Base-by-base conservation (phyloP, 2,113 vertebrate species). In the Stomatorhinus ivindoensis region DNA sequence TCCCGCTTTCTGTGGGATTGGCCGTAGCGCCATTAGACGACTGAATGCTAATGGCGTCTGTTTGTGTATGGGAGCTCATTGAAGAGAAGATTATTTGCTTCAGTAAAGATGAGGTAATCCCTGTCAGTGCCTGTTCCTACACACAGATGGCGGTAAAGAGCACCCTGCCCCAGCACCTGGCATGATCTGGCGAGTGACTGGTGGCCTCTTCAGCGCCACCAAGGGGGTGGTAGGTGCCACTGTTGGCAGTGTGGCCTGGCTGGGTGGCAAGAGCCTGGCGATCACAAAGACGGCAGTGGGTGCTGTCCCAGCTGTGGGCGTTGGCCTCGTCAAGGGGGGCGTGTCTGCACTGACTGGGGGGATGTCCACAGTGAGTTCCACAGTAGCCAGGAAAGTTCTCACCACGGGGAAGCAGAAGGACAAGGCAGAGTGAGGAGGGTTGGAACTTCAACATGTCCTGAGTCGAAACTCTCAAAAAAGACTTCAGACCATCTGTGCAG, bases 401-500 rank as follows among this genome's bases (percentile, higher is more conserved):
- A 96, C 96, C 87, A 95, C 93, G 0, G 17, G 92, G 86, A 96
- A 96, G 94, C 94, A 92, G 89, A 96, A 96, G 90, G 95, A 96
- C 92, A 96, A 96, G 89, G 93, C 96, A 0, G 96, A 96, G 93
- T 96, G 93, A 96, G 8, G 87, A 31, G 3, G 11, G 47, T 4
- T 35, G n/a, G 85, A 39, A n/a, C 85, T 69, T 88, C 42, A 87
- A 91, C 88, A 90, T 87, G 51, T 85, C 91, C 82, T n/a, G 82
- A 47, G 19, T 46, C 21, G 2, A 13, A 11, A 47, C 21, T 24
- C 19, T 42, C 35, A n/a, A 10, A 46, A 3, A 24, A 46, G 44
- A 84, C 82, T 84, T 19, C 47, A 84, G 39, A 84, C 42, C 39
- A 84, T 84, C 82, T 80, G 0, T n/a, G 82, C 44, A 84, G 82